These are phyloP conservation scores for Nasua narica DNA, from an alignment of 2,797 vertebrate species.

Conservation along the genomic window DNA sequence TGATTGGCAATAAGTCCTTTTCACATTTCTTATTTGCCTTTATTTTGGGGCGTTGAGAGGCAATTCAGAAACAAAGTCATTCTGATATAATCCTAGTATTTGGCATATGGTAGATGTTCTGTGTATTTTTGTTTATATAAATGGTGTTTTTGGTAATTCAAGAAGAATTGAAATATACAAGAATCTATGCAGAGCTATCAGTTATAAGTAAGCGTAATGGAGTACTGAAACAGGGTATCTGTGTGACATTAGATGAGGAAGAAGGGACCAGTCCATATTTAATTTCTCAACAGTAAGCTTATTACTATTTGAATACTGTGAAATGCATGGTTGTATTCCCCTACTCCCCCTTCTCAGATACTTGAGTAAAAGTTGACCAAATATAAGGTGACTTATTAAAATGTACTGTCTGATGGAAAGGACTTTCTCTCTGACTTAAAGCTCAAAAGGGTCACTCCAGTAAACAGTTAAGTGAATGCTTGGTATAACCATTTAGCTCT, in stretches of 20 bases:
- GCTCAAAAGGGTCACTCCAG: neutral
- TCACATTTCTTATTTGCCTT: slow-evolving; percentile 1
- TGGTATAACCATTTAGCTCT: neutral
- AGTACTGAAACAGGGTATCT: neutral
- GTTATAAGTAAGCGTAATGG: neutral
- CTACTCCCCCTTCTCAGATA: neutral
- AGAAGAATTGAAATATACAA: neutral
- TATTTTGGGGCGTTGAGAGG: neutral
- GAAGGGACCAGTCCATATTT: neutral
- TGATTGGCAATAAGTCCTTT: neutral
- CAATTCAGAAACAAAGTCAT: neutral
- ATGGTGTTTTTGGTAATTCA: neutral
- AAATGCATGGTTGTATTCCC: neutral
- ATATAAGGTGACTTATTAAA: neutral
- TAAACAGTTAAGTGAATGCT: neutral
- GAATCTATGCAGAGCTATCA: neutral
- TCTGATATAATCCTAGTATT: neutral
- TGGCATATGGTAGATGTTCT: neutral
- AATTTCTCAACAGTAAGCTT: neutral
- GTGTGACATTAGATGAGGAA: neutral
- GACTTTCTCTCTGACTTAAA: neutral
- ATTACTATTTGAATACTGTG: neutral
- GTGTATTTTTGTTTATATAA: neutral
- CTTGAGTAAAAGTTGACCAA: neutral
- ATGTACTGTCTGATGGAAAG: neutral